Conservation (phyloP, 2,888 invertebrate species). For the Epistrophe eligans region DNA sequence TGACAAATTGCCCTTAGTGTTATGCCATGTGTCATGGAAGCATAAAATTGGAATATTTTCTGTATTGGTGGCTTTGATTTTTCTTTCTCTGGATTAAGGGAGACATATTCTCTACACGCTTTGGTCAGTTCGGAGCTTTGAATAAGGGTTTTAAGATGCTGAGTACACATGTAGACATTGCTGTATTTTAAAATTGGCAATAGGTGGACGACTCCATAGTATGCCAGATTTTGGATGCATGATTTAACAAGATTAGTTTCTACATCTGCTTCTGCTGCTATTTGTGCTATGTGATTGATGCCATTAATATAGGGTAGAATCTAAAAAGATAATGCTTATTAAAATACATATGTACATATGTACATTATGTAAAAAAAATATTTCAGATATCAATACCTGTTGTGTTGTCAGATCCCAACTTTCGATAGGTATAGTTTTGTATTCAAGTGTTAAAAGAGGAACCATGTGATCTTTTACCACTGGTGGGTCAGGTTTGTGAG, state of each 20-base stretch:
- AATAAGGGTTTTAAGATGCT: slow-evolving; percentile 88
- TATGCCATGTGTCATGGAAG: slow-evolving; percentile 89
- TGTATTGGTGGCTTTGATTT: slow-evolving; percentile 81
- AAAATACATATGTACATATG: slow-evolving; percentile 12
- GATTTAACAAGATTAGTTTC: slow-evolving; percentile 97
- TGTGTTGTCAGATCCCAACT: slow-evolving; percentile 98
- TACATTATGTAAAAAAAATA: too few species aligned
- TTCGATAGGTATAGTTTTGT: slow-evolving; percentile 87
- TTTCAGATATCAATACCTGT: slow-evolving; percentile 85
- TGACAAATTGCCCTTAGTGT: slow-evolving; percentile 89
- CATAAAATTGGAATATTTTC: slow-evolving; percentile 85
- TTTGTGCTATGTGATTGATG: slow-evolving; percentile 95
- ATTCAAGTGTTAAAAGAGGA: slow-evolving; percentile 90
- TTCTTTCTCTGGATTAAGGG: slow-evolving; percentile 81
- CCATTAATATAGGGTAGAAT: slow-evolving; percentile 94
- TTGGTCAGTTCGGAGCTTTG: slow-evolving; percentile 88
- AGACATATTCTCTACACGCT: slow-evolving; percentile 86
- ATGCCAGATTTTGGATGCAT: slow-evolving; percentile 95
- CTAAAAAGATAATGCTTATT: slow-evolving; percentile 66
- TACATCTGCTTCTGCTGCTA: slow-evolving; percentile 95
- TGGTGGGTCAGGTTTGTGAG: slow-evolving; percentile 91
- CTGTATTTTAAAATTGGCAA: slow-evolving; percentile 93
- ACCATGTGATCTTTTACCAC: slow-evolving; percentile 95
- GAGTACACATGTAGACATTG: slow-evolving; percentile 93
- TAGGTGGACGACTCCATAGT: slow-evolving; percentile 89